A percentile compares a stretch with the other conserved stretches of the same genome.
phyloP scores from a whole-genome alignment of 2,797 vertebrate genomes.

The Enteromius fasciolatus region DNA sequence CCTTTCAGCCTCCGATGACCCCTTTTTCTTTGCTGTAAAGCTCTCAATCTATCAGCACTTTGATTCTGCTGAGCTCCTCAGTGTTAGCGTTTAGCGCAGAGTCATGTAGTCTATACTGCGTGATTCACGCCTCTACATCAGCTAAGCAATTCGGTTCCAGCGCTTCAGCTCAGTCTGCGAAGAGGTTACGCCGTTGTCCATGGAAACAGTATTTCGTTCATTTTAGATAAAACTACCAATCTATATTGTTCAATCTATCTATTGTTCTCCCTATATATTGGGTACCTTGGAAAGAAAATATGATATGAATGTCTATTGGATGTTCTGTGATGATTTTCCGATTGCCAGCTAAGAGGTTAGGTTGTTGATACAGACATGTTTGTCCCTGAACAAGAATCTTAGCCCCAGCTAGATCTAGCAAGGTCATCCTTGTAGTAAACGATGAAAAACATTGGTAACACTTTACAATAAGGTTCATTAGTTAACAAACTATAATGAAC shows the following conservation, averaged over 20 bases:
- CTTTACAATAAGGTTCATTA: too few species aligned
- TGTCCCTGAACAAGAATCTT: not conserved
- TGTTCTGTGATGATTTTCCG: not conserved
- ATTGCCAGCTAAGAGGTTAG: not conserved
- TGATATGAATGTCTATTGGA: not conserved
- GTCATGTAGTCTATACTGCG: constrained; percentile 13
- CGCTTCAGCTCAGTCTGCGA: not conserved
- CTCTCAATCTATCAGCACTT: constrained; percentile 43
- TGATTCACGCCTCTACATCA: constrained; percentile 14
- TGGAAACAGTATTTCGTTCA: not conserved
- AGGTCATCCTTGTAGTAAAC: not conserved
- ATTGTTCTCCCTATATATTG: not conserved
- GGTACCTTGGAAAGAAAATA: not conserved
- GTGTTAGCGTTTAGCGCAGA: constrained; percentile 15
- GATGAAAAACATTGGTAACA: too few species aligned
- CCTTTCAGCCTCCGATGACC: constrained; percentile 59
- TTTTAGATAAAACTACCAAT: not conserved
- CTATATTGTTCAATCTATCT: not conserved
- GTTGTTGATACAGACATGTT: not conserved
- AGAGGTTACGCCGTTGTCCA: not conserved
- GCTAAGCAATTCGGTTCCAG: not conserved
- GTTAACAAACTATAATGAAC: too few species aligned
- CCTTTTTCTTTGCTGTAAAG: constrained; percentile 40
- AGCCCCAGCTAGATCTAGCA: not conserved
- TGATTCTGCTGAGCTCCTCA: constrained; percentile 36